Base-by-base conservation (phyloP, 1,140 invertebrate species). In the Drosophila micromelanica region DNA sequence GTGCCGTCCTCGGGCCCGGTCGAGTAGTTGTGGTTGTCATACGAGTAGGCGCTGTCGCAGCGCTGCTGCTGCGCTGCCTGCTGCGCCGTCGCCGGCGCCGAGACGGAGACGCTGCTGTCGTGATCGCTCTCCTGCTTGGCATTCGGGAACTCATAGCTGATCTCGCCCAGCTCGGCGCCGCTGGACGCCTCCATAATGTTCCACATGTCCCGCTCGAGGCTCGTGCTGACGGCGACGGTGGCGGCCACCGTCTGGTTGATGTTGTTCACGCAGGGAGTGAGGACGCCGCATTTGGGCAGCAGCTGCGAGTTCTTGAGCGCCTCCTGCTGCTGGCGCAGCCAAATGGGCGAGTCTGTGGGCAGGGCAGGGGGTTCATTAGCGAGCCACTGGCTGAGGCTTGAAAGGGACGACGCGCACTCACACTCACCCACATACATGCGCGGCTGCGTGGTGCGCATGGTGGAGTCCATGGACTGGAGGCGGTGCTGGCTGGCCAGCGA, bases 121-220 rank as follows among this genome's bases (percentile, higher is more conserved):
- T 71, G 68, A 46, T 78, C 76, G 35, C 78, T 89, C 12, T 85
- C 82, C 20, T 64, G 62, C 64, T 87, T 86, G 12, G 73, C 80
- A 13, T 45, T 54, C 2, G 86, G 80, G 51, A 91, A 91, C 73
- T 90, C 84, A 5, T 91, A 91, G 76, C 82, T 91, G 3, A 77
- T 65, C 51, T 91, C 90, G 11, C 82, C 90, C 51, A 90, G 20
- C 59, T 91, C 90, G 0, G 90, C 90, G 0, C 84, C 87, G 67
- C 91, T 92, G 1, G 92, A 91, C 2, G 80, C 91, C 79, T 93
- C 93, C 40, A 92, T 68, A 38, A 92, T 92, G 51, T 92, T 92
- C 93, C 93, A 93, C 65, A 93, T 93, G 20, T 91, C 91, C 0
- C 91, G 80, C 46, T 91, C 80, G 37, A 92, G 91, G 35, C 91